These are phyloP conservation scores for Anser brachyrhynchus DNA, from an alignment of 2,113 vertebrate species.

Conservation along the genomic window DNA sequence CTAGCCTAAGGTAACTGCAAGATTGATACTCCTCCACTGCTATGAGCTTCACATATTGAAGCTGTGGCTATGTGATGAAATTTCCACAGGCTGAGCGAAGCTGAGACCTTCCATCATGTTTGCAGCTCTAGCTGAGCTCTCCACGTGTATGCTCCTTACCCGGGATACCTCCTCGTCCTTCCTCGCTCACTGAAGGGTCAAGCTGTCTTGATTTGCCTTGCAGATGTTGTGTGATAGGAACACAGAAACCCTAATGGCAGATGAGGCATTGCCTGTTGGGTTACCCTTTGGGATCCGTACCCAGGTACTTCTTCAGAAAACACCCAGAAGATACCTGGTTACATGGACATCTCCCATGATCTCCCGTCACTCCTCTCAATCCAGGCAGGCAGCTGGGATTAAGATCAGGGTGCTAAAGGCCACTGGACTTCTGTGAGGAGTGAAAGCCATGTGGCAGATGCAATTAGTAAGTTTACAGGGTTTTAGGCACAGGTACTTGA, in stretches of 20 bases:
- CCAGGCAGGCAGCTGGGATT: rapidly evolving
- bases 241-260: no score
- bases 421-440: not conserved
- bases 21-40: not conserved
- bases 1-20: not conserved
- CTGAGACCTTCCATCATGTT: not conserved
- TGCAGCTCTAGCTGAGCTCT: not conserved
- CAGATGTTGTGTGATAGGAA: not conserved
- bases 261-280: not conserved
- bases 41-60: not conserved
- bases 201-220: not conserved
- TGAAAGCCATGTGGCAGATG: not conserved
- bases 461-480: no score
- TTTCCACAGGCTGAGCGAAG: not conserved
- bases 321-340: rapidly evolving
- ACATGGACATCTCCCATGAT: rapidly evolving
- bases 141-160: no score
- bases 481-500: not conserved
- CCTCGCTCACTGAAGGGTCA: not conserved
- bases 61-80: not conserved
- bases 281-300: not conserved
- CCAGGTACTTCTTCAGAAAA: not conserved
- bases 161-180: not conserved
- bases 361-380: rapidly evolving
- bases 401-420: not conserved